Base-by-base conservation (phyloP, 2,113 vertebrate genomes). In the Paralichthys olivaceus region DNA sequence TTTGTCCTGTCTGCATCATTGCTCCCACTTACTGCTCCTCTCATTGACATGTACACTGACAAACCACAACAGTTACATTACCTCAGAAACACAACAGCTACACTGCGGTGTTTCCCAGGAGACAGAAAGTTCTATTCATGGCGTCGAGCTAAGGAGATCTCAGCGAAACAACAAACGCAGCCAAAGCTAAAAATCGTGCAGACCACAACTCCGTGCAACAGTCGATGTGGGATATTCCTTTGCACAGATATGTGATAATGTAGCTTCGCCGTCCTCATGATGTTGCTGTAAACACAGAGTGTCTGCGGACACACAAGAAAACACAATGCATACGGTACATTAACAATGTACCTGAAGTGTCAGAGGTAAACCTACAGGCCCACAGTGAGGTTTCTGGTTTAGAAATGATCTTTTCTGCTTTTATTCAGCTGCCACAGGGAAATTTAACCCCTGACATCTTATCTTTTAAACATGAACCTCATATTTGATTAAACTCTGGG, bases 401-500 rank as follows among this genome's bases (percentile, higher is more conserved):
- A 40, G 62, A 78, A 72, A 80, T 72, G 1, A 79, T 79, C 53
- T 74, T 23, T 23, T 54, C 49, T 65, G 59, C 60, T 28, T 84
- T 79, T 80, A 66, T 81, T 72, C 74, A 67, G 65, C 71, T 69
- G 64, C 53, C 72, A 23, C 47, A 17, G 71, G 68, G 80, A 85
- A 80, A 73, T 79, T 34, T 75, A 84, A 85, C 84, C 83, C 86
- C 75, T 54, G 8, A 25, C 12, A 0, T 43, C 79, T 86, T 69
- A 88, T 90, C 85, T 90, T 90, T 91, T 80, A 92, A 90, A 89
- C 87, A 90, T 89, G 69, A 89, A 67, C 69, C 76, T 78, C 53
- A 62, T 74, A 89, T 89, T 77, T 82, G 59, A 90, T 86, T 83
- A 79, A 37, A 54, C 72, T 69, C 51, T 40, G 47, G 28, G 58